A percentile compares a stretch with the other conserved stretches of the same genome.
Conservation (phyloP, 1,140 invertebrate species). For the Melanaphis sacchari region DNA sequence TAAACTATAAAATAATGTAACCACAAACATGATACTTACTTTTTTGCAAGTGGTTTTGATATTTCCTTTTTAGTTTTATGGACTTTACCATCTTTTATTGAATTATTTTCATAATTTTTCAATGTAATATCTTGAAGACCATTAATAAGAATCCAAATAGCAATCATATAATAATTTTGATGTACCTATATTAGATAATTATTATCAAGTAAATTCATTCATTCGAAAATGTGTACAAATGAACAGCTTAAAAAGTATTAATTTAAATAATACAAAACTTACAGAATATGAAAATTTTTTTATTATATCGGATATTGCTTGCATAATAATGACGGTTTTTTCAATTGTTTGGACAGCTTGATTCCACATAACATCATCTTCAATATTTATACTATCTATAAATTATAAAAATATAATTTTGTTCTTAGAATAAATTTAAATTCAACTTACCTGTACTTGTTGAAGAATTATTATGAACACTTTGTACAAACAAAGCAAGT, state of each 20-base stretch:
- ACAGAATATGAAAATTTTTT: conserved; percentile 50
- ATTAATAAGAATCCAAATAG: conserved; percentile 43
- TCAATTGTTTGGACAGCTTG: conserved; percentile 48
- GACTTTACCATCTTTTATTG: not conserved
- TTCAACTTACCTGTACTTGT: conserved; percentile 51
- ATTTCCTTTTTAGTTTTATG: conserved; percentile 17
- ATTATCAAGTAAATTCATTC: not conserved
- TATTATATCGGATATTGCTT: conserved; percentile 13
- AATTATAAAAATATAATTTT: conserved; percentile 7
- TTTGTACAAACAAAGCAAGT: conserved; percentile 75
- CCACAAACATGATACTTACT: not conserved
- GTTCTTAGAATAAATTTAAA: not conserved
- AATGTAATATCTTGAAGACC: conserved; percentile 19
- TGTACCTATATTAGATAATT: conserved; percentile 41
- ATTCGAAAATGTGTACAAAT: not conserved
- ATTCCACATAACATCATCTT: conserved; percentile 53
- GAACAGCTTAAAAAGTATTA: not conserved
- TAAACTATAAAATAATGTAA: not conserved
- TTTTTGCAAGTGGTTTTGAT: not conserved
- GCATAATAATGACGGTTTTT: conserved; percentile 47
- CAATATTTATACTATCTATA: conserved; percentile 41
- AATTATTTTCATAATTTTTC: conserved; percentile 37
- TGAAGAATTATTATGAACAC: conserved; percentile 67
- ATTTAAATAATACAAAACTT: not conserved
- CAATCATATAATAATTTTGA: conserved; percentile 55